Percentiles rank a stretch among this genome's conserved stretches.
Conservation (phyloP, 2,888 invertebrate species). For the Scaptomyza reducta region DNA sequence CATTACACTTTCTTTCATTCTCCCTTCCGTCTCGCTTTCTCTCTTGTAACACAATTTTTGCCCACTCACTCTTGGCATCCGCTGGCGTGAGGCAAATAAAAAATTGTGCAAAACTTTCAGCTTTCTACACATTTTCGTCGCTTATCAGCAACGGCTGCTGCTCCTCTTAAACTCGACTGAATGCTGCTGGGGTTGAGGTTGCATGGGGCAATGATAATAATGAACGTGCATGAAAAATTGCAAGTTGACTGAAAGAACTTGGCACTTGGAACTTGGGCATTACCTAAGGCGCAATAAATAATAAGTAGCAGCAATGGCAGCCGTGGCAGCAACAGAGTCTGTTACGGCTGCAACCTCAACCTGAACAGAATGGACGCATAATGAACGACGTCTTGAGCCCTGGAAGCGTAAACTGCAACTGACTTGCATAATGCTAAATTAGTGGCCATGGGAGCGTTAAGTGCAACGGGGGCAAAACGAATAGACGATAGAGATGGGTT, state of each 20-base stretch:
- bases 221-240: slow-evolving; percentile 80
- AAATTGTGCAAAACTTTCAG: slow-evolving; percentile 78
- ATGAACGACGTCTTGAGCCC: slow-evolving; percentile 71
- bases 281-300: slow-evolving; percentile 79
- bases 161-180: slow-evolving; percentile 63
- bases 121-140: slow-evolving; percentile 79
- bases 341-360: slow-evolving; percentile 20
- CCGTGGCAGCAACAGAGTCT: background rate
- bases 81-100: slow-evolving; percentile 61
- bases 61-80: slow-evolving; percentile 10
- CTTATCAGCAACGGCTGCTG: slow-evolving; percentile 74
- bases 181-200: background rate
- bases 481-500: background rate
- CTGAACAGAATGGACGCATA: slow-evolving; percentile 69
- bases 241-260: slow-evolving; percentile 68
- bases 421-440: slow-evolving; percentile 78
- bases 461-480: slow-evolving; percentile 13
- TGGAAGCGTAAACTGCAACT: slow-evolving; percentile 35
- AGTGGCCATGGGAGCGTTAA: slow-evolving; percentile 62
- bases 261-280: slow-evolving; percentile 66
- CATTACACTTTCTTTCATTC: slow-evolving; percentile 42
- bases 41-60: background rate
- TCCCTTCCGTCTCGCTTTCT: background rate
- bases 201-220: slow-evolving; percentile 68
- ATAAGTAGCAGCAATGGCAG: slow-evolving; percentile 55